Conservation (phyloP, 2,797 vertebrate species). For the Garrulus glandarius region DNA sequence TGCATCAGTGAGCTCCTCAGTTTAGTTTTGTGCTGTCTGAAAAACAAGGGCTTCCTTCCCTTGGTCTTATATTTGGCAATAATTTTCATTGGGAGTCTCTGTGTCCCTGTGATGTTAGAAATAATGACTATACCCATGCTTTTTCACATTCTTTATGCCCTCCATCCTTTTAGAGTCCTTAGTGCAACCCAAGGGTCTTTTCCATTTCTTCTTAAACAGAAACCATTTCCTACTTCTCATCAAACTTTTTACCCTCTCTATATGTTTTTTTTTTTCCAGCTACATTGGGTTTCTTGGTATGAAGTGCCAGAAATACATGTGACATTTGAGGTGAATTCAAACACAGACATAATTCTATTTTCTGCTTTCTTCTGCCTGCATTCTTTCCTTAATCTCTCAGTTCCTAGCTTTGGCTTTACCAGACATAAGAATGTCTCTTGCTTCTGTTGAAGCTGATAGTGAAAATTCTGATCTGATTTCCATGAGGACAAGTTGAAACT, state of each 20-base stretch:
- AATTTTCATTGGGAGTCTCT: neutral
- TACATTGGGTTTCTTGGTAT: fast-evolving
- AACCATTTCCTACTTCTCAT: neutral
- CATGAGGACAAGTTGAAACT: neutral
- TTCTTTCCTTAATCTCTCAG: neutral
- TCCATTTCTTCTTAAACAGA: neutral
- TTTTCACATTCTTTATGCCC: neutral
- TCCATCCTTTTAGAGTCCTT: neutral
- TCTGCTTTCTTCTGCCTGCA: neutral
- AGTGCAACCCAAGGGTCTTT: neutral
- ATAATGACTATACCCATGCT: neutral
- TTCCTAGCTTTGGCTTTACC: neutral
- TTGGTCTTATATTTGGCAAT: neutral
- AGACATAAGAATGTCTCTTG: neutral
- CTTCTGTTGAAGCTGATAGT: neutral
- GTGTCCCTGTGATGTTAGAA: neutral
- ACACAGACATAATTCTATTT: neutral
- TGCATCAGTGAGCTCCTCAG: neutral
- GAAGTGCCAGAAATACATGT: neutral
- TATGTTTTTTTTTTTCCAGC: neutral
- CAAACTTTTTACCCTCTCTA: neutral
- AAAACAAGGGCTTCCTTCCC: neutral
- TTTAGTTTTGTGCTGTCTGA: neutral
- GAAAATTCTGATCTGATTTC: neutral
- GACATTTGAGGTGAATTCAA: neutral